These are phyloP conservation scores for Ylistrum balloti DNA, from an alignment of 1,140 invertebrate species.

Conservation along the genomic window DNA sequence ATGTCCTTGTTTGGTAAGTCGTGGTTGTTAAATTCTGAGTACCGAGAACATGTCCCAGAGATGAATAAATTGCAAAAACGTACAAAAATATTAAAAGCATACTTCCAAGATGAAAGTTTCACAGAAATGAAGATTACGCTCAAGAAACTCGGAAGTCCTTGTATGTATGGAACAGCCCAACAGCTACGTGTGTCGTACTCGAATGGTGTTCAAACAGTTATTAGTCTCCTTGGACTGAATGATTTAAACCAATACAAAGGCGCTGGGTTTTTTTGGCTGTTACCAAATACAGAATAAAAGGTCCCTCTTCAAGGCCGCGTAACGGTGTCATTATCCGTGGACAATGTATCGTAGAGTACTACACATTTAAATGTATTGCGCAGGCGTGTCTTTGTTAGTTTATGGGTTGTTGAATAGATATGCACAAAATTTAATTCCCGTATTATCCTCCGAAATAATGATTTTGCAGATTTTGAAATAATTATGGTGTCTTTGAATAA, in stretches of 20 bases:
- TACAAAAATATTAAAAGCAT: not conserved
- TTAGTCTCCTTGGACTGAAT: not conserved
- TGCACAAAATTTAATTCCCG: too few relatives aligned
- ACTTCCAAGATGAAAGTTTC: too few relatives aligned
- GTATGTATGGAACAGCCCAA: not conserved
- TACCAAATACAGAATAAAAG: not conserved
- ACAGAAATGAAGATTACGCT: too few relatives aligned
- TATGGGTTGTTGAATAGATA: too few relatives aligned
- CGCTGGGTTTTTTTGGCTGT: not conserved
- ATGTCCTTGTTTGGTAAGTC: not conserved
- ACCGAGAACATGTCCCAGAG: not conserved
- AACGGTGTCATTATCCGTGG: not conserved
- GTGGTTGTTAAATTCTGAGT: not conserved
- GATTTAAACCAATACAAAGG: not conserved
- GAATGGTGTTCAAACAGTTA: constrained; percentile 27
- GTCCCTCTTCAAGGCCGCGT: not conserved
- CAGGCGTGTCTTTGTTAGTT: too few relatives aligned
- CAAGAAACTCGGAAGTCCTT: not conserved
- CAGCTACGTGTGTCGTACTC: not conserved
- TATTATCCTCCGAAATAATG: too few relatives aligned
- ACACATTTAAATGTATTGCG: not conserved
- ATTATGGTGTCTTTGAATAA: too few relatives aligned
- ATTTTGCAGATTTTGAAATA: too few relatives aligned
- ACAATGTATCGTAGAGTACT: too few relatives aligned
- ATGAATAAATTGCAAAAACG: not conserved